Base-by-base conservation (phyloP, 2,888 invertebrate genomes). In the Dendrolimus houi region DNA sequence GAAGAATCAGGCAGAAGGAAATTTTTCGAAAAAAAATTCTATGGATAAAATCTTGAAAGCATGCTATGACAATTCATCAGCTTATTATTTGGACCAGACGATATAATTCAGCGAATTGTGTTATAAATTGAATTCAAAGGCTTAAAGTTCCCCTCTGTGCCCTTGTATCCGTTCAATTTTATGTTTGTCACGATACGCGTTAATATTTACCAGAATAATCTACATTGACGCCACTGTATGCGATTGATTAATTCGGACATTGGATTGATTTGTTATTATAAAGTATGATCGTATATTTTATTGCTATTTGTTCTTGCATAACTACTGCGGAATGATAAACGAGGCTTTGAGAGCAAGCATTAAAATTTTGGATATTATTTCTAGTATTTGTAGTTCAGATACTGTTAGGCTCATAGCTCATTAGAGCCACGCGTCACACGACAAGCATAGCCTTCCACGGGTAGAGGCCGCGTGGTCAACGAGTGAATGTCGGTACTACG, bases 51-150 rank as follows among this genome's bases (percentile, higher is more conserved):
- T 29, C 29, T 29, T 6, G 29, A 29, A 29, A 29, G 29, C 29
- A 29, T 29, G 29, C 6, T 3, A 29, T 29, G 29, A 29, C 29
- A 29, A 29, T 29, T 29, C 29, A n/a, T 55, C 58, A 56, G 57
- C 58, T 60, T 56, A 40, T 63, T n/a, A 60, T 67, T 74, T 72
- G 60, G 10, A 56, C 60, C 61, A 57, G 9, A 58, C n/a, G 14
- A 53, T 52, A 13, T 41, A 61, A 62, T 63, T 61, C 60, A 61
- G 65, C 59, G 64, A 66, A 64, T 73, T 65, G 69, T 69, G 64
- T 73, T 76, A 77, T 70, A 71, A 65, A 74, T 72, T 66, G 71
- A 68, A 77, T 79, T 47, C 3, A 9, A 47, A 47, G 12, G 47
- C 9, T 47, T 47, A 58, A 58, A 65, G 65, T 60, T 62, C 64